phyloP scores from a whole-genome alignment of 1,140 invertebrate species.

The Rhopalosiphum padi region DNA sequence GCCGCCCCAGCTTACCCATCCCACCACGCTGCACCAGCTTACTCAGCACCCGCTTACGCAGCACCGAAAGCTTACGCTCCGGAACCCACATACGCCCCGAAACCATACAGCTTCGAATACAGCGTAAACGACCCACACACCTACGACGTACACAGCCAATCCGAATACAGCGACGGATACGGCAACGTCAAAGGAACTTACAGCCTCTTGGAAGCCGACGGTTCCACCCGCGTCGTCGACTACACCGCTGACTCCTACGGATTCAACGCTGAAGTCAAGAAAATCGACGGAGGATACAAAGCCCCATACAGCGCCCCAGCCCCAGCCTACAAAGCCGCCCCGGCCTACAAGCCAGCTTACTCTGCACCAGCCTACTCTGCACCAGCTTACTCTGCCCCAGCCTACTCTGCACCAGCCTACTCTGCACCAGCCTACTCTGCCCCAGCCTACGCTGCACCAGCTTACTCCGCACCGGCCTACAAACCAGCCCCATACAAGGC shows the following conservation, averaged over 20 bases:
- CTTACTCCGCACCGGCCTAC: conserved; percentile 60
- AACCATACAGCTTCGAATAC: too few relatives aligned
- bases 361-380: conserved; percentile 50
- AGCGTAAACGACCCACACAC: too few relatives aligned
- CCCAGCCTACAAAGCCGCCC: conserved; percentile 66
- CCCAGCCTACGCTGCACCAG: conserved; percentile 55
- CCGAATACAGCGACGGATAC: too few relatives aligned
- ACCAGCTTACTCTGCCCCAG: conserved; percentile 56
- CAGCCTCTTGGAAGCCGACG: too few relatives aligned
- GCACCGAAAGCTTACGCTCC: conserved; percentile 59
- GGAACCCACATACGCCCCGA: too few relatives aligned
- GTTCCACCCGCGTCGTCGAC: too few relatives aligned
- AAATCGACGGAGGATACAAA: too few relatives aligned
- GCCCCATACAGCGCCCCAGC: conserved; percentile 66
- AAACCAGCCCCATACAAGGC: conserved; percentile 57
- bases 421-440: conserved; percentile 55
- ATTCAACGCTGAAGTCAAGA: too few relatives aligned
- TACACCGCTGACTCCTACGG: too few relatives aligned
- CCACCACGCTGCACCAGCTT: too few relatives aligned
- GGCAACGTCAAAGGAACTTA: too few relatives aligned
- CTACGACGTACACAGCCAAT: too few relatives aligned
- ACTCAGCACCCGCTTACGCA: conserved; percentile 61
- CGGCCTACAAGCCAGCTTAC: conserved; percentile 54
- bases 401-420: conserved; percentile 53
- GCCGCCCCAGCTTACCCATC: conserved; percentile 53